These are phyloP conservation scores for Dipodomys stephensi DNA, from an alignment of 2,113 vertebrate genomes.

Conservation along the genomic window DNA sequence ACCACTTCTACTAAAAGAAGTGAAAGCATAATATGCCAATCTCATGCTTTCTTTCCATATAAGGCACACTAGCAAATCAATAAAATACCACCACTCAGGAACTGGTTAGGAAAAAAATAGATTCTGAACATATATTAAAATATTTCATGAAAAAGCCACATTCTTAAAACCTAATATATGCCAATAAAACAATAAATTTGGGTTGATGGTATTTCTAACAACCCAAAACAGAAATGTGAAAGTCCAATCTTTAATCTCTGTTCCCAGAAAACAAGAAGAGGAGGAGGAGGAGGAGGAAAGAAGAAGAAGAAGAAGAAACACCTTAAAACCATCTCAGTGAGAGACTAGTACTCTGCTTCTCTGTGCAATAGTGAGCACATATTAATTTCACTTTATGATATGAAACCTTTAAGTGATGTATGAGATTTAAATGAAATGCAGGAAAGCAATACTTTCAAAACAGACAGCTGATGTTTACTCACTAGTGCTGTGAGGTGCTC, in stretches of 20 bases:
- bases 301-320: background rate
- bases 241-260: background rate
- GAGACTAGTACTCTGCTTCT: background rate
- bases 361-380: background rate
- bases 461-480: background rate
- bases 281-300: too few species aligned
- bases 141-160: conserved; percentile 13
- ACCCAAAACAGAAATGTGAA: background rate
- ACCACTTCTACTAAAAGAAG: background rate
- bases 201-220: background rate
- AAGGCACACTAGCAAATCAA: background rate
- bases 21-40: background rate
- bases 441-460: conserved; percentile 38
- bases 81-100: background rate
- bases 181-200: background rate
- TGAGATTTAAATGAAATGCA: conserved; percentile 21
- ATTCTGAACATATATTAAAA: background rate
- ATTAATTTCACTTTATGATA: background rate
- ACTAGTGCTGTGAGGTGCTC: background rate
- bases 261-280: conserved; percentile 9
- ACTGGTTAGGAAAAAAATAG: background rate
- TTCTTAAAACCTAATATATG: background rate
- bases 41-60: background rate
- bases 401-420: background rate
- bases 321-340: background rate